A percentile compares a stretch with the other conserved stretches of the same genome.
These are phyloP conservation scores for Neelides folsomi DNA, from an alignment of 2,888 invertebrate species.

Conservation along the genomic window DNA sequence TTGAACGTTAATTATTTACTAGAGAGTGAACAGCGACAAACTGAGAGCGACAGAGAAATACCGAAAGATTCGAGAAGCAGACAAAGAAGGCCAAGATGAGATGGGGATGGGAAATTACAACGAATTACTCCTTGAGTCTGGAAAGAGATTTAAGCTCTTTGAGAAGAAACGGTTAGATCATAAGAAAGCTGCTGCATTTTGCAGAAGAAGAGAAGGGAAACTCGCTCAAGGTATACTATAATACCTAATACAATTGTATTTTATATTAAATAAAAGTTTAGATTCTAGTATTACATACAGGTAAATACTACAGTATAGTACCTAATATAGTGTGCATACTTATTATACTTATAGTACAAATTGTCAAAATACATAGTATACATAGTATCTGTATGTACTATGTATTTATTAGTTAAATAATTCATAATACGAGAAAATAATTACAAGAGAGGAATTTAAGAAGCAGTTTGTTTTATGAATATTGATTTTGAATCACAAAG, in stretches of 20 bases:
- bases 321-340: no score
- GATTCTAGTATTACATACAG: no score
- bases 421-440: no score
- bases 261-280: no score
- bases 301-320: no score
- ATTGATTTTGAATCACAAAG: no score
- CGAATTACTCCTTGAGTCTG: constrained; percentile 16
- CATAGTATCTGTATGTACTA: no score
- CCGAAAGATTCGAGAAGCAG: neutral
- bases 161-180: constrained; percentile 26
- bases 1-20: neutral
- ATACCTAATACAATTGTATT: neutral
- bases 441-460: no score
- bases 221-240: constrained; percentile 18
- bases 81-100: constrained; percentile 1
- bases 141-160: constrained; percentile 27
- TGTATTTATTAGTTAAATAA: no score
- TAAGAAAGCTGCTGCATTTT: constrained; percentile 25
- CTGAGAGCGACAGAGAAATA: neutral
- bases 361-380: no score
- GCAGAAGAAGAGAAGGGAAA: constrained; percentile 22
- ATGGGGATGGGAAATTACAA: constrained; percentile 6
- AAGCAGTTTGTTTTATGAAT: no score
- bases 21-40: constrained; percentile 4
- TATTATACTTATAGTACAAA: no score